Conservation (phyloP, 2,797 vertebrate genomes). For the Hemibagrus guttatus region DNA sequence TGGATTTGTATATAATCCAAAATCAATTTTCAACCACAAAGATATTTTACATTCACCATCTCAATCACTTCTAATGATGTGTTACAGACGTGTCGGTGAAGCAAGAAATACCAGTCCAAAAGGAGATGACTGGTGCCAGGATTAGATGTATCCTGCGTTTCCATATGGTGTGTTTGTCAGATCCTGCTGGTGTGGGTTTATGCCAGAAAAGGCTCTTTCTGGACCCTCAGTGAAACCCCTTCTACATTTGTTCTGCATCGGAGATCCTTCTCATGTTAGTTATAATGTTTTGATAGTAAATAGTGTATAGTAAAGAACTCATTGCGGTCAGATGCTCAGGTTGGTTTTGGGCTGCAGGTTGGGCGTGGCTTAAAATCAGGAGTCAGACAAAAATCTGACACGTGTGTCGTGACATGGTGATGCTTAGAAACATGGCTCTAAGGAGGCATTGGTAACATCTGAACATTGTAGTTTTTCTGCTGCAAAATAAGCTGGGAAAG, state of each 20-base stretch:
- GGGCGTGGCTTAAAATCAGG: neutral
- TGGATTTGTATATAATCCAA: neutral
- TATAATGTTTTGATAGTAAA: neutral
- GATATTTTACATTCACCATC: neutral
- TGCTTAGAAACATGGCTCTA: neutral
- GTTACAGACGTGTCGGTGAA: neutral
- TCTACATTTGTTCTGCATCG: neutral
- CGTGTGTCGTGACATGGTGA: neutral
- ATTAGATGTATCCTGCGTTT: neutral
- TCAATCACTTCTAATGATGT: neutral
- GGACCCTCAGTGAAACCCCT: neutral
- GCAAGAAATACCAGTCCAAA: neutral
- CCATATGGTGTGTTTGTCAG: conserved; percentile 2
- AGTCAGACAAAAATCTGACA: neutral
- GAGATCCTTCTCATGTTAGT: neutral
- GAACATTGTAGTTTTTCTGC: neutral
- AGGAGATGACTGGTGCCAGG: neutral
- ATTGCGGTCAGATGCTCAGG: neutral
- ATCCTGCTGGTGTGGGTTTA: neutral
- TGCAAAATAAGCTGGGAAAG: neutral
- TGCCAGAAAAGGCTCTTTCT: neutral
- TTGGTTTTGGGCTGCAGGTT: neutral
- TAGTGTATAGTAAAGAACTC: neutral
- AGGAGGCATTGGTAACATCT: neutral
- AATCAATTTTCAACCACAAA: neutral